A percentile compares a stretch with the other conserved stretches of the same genome.
phyloP scores from a whole-genome alignment of 2,113 vertebrate species.

The Poeciliopsis turrubarensis region DNA sequence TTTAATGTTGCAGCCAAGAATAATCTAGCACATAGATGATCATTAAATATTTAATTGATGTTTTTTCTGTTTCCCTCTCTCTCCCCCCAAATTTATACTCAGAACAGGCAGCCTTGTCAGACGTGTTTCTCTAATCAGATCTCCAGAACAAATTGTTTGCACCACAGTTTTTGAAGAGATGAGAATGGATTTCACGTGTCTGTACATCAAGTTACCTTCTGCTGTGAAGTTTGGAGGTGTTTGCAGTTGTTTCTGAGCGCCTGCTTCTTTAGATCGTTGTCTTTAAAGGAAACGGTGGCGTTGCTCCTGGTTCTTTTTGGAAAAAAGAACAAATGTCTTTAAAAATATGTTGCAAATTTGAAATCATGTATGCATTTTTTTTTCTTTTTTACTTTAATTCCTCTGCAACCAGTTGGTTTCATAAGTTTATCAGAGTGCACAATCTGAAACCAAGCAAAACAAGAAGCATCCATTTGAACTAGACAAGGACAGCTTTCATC shows the following conservation, averaged over 20 bases:
- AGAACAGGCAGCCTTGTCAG: background rate
- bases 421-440: too few relatives aligned
- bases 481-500: too few relatives aligned
- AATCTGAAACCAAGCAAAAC: background rate
- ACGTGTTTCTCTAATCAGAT: conserved; percentile 1
- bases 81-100: background rate
- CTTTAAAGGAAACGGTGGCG: background rate
- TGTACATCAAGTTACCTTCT: background rate
- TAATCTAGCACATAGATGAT: background rate
- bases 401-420: too few relatives aligned
- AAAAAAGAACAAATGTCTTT: background rate
- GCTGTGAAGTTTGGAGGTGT: background rate
- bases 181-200: background rate
- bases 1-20: background rate
- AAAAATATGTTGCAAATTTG: too few relatives aligned
- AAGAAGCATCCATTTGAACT: background rate
- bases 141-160: background rate
- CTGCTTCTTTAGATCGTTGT: background rate
- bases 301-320: background rate
- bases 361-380: too few relatives aligned
- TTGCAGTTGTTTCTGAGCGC: background rate
- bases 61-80: conserved; percentile 14
- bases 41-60: conserved; percentile 9
- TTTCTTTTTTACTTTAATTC: too few relatives aligned
- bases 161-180: background rate